A percentile compares a stretch with the other conserved stretches of the same genome.
Conservation (phyloP, 2,888 invertebrate species). For the Pristionchus maxplancki region DNA sequence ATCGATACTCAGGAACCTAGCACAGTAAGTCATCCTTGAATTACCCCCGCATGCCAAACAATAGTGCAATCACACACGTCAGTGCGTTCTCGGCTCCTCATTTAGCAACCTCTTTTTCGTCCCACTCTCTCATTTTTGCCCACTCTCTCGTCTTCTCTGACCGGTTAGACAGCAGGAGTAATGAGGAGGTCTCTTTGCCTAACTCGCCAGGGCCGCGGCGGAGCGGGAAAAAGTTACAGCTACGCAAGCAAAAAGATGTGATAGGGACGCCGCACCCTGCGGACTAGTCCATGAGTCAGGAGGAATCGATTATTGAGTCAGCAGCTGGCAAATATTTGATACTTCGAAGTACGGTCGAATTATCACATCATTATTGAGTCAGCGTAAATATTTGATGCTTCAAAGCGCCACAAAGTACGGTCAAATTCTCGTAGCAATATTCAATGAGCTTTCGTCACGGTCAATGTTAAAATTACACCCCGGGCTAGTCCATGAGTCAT, state of each 20-base stretch:
- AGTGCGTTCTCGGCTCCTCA: neutral
- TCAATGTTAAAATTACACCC: no score
- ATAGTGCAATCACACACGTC: constrained; percentile 23
- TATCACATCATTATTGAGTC: no score
- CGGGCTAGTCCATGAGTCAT: no score
- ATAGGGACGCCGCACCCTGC: neutral
- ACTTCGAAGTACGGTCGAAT: neutral
- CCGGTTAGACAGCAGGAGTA: neutral
- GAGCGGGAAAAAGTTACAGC: constrained; percentile 25
- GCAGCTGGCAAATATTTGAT: neutral
- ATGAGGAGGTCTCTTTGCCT: neutral
- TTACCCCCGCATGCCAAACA: neutral
- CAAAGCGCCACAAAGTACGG: no score
- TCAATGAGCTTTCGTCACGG: no score
- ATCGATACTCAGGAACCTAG: no score
- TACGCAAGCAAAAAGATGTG: neutral
- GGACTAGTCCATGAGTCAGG: constrained; percentile 40
- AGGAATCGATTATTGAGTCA: constrained; percentile 5
- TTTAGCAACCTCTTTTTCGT: neutral
- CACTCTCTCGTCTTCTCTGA: neutral
- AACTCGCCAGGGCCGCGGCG: neutral
- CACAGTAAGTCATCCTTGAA: neutral
- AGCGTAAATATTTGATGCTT: no score
- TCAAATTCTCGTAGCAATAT: no score
- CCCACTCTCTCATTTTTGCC: neutral